Conservation (phyloP, 1,140 invertebrate genomes). For the Ylistrum balloti region DNA sequence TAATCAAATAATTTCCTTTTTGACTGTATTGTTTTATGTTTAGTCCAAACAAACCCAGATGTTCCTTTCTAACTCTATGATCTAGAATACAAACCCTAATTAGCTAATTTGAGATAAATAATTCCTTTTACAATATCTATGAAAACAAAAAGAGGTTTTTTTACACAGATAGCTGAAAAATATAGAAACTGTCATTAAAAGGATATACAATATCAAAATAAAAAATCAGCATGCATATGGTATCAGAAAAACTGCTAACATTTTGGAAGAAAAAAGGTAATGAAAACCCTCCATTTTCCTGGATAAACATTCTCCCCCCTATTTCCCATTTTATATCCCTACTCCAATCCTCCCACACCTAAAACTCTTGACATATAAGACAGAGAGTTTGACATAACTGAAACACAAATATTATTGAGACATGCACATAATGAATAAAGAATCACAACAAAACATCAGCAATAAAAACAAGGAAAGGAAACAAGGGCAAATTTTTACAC, state of each 20-base stretch:
- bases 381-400: background rate
- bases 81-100: no score
- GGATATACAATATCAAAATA: background rate
- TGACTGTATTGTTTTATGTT: no score
- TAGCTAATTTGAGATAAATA: no score
- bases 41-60: no score
- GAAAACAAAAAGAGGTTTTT: no score
- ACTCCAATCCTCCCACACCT: background rate
- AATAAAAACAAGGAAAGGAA: background rate
- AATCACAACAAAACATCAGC: background rate
- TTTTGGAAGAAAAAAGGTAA: background rate
- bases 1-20: no score
- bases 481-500: no score
- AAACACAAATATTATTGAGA: background rate
- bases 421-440: background rate
- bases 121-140: no score
- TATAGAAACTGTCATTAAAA: background rate
- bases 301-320: background rate
- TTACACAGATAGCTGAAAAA: no score
- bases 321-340: background rate
- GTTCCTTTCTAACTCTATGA: no score
- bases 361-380: background rate
- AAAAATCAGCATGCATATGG: constrained; percentile 1
- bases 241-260: background rate
- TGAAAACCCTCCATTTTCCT: no score